A percentile compares a stretch with the other conserved stretches of the same genome.
These are phyloP conservation scores for Pteronura brasiliensis DNA, from an alignment of 2,113 vertebrate species.

Conservation along the genomic window DNA sequence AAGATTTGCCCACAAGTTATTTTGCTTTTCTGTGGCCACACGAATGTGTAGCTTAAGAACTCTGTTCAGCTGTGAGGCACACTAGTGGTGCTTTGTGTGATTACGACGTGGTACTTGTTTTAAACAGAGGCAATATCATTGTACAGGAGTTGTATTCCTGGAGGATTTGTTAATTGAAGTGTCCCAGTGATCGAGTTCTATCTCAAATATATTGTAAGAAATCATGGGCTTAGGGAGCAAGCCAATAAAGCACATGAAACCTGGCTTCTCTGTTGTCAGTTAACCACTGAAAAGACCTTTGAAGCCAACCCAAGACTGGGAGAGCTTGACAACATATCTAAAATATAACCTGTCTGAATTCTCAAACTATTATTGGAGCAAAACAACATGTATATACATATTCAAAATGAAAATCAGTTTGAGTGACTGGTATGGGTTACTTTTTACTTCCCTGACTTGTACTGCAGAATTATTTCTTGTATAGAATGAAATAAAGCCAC, in stretches of 20 bases:
- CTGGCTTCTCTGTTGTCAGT: constrained; percentile 11
- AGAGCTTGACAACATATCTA: constrained; percentile 29
- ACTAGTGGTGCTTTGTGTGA: constrained; percentile 21
- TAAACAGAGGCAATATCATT: constrained; percentile 28
- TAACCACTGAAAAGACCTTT: constrained; percentile 29
- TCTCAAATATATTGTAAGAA: constrained; percentile 47
- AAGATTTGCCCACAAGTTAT: constrained; percentile 44
- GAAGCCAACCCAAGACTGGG: background rate
- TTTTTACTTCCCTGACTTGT: constrained; percentile 6
- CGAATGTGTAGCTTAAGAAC: constrained; percentile 61
- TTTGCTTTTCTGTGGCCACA: constrained; percentile 46
- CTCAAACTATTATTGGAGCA: constrained; percentile 3
- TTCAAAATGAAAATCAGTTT: constrained; percentile 8
- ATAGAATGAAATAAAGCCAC: background rate
- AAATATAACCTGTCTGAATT: constrained; percentile 26
- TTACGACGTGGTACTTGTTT: constrained; percentile 51
- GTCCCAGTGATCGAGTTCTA: background rate
- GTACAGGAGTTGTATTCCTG: constrained; percentile 21
- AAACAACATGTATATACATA: background rate
- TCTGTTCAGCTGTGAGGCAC: constrained; percentile 6
- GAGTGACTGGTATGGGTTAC: background rate
- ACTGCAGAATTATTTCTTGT: constrained; percentile 20
- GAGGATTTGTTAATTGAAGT: constrained; percentile 37
- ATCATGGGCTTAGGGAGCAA: background rate
- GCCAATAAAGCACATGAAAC: background rate